A percentile compares a stretch with the other conserved stretches of the same genome.
Evolutionary conservation across 2,113 vertebrate species (phyloP).

Genomic region (Passer montanus): DNA sequence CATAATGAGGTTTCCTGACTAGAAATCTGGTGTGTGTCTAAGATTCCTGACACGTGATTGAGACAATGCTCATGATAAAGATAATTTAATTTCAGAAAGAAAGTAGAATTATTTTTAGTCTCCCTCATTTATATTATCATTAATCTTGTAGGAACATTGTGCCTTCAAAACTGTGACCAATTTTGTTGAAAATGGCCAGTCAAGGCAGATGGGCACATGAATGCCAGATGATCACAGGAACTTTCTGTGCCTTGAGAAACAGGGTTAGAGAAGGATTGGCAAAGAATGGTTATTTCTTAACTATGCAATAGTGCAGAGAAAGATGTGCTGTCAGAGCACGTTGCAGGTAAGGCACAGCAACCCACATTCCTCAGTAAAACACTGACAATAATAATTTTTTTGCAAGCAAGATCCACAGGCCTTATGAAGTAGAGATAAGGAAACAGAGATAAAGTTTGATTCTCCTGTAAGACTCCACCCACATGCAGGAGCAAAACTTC

Average conservation of each 20-base stretch:
- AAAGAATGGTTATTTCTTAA: background rate
- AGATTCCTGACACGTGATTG: background rate
- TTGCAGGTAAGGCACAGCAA: background rate
- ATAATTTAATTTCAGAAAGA: background rate
- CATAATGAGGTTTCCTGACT: background rate
- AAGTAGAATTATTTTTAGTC: background rate
- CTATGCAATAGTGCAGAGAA: background rate
- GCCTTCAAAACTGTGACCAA: background rate
- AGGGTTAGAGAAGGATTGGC: background rate
- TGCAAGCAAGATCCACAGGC: background rate
- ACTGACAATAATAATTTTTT: background rate
- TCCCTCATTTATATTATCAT: background rate
- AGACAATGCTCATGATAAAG: background rate
- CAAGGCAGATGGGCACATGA: background rate
- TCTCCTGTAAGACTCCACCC: background rate
- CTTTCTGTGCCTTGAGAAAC: background rate
- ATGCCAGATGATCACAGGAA: background rate
- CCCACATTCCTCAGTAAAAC: background rate
- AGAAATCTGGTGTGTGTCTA: background rate
- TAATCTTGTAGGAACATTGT: background rate
- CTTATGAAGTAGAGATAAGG: background rate
- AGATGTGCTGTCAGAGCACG: background rate
- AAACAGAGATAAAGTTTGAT: background rate
- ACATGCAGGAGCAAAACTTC: background rate
- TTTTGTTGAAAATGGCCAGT: background rate